A percentile compares a stretch with the other conserved stretches of the same genome.
Evolutionary conservation across 2,113 vertebrate genomes (phyloP).

Genomic region (Aptenodytes patagonicus): DNA sequence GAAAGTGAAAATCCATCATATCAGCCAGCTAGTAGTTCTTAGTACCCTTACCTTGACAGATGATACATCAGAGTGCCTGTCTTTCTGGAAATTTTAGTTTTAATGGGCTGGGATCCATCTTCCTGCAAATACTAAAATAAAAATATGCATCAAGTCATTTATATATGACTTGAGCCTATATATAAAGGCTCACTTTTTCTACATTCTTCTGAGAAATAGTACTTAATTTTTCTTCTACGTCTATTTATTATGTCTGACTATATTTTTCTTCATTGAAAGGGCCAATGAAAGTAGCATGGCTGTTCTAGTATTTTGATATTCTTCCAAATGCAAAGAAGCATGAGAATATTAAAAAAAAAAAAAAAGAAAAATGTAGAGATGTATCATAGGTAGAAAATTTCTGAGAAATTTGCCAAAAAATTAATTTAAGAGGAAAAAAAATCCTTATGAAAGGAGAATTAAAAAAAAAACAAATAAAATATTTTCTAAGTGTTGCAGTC

Average conservation of each 20-base stretch:
- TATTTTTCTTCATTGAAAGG: not conserved
- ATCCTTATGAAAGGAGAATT: not conserved
- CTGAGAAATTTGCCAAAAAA: not conserved
- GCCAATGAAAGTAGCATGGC: not conserved
- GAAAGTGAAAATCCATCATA: constrained; percentile 47
- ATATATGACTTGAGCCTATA: not conserved
- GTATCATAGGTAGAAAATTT: not conserved
- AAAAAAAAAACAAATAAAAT: not conserved
- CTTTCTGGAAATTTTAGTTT: constrained; percentile 33
- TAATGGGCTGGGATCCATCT: constrained; percentile 50
- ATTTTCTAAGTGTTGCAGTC: not conserved
- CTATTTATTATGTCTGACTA: not conserved
- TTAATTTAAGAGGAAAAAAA: not conserved
- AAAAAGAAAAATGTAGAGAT: not conserved
- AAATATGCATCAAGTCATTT: constrained; percentile 2
- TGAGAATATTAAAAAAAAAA: not conserved
- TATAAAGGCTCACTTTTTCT: not conserved
- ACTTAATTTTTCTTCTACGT: not conserved
- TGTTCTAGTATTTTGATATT: not conserved
- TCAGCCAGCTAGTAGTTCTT: constrained; percentile 6
- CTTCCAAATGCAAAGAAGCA: not conserved
- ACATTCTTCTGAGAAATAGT: not conserved
- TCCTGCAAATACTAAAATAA: constrained; percentile 23
- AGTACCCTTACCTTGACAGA: constrained; percentile 48
- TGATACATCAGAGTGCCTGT: constrained; percentile 10